phyloP scores from a whole-genome alignment of 2,113 vertebrate species.

The Mirounga angustirostris region DNA sequence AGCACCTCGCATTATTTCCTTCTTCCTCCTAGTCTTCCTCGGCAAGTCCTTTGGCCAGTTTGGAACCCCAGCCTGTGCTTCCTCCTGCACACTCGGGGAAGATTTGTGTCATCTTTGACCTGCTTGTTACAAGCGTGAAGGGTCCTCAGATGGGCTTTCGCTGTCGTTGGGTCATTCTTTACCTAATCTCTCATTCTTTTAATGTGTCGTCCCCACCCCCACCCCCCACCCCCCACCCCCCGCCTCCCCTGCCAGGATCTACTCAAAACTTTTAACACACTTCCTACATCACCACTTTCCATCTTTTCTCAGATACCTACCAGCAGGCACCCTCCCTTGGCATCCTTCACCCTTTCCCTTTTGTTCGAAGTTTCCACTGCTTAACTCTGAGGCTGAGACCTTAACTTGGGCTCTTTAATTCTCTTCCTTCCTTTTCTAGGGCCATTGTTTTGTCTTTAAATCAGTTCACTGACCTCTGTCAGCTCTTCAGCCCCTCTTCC shows the following conservation, averaged over 20 bases:
- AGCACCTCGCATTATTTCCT: not conserved
- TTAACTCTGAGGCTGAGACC: not conserved
- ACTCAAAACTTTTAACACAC: not conserved
- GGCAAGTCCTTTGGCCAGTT: not conserved
- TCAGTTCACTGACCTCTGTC: not conserved
- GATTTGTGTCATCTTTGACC: not conserved
- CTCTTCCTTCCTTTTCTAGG: not conserved
- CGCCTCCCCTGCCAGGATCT: not conserved
- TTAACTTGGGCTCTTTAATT: not conserved
- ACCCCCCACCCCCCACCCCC: rapidly evolving
- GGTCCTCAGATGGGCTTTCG: not conserved
- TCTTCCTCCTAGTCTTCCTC: not conserved
- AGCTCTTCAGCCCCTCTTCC: not conserved
- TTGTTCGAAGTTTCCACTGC: not conserved
- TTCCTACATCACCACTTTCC: not conserved
- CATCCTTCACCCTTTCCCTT: not conserved
- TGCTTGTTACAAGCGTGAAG: not conserved
- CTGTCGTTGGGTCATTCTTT: not conserved
- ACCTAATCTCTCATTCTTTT: not conserved
- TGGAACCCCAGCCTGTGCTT: not conserved
- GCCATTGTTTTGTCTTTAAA: not conserved
- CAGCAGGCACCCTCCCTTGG: not conserved
- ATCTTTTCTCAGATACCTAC: not conserved
- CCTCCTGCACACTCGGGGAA: not conserved
- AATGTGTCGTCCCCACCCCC: too few relatives aligned